A percentile compares a stretch with the other conserved stretches of the same genome.
Evolutionary conservation across 2,888 invertebrate species (phyloP).

Genomic region (Frankliniella intonsa): DNA sequence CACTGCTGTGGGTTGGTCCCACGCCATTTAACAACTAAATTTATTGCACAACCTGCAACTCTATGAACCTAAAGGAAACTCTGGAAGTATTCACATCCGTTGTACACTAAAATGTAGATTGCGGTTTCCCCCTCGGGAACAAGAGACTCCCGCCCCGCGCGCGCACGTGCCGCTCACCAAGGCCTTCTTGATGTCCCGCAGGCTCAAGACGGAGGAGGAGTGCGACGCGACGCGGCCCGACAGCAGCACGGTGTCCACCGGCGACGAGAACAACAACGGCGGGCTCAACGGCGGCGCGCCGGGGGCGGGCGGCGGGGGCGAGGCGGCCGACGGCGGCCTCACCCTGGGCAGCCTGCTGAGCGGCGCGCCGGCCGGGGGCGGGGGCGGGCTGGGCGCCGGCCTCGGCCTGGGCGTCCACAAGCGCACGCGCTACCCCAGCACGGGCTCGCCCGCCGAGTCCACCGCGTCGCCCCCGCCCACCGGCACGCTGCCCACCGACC

Average conservation of each 20-base stretch:
- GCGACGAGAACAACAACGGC: constrained; percentile 49
- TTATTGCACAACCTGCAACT: too few species aligned
- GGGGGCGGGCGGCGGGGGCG: constrained; percentile 21
- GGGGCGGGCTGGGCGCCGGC: constrained; percentile 43
- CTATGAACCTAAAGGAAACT: too few species aligned
- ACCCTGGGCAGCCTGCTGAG: constrained; percentile 37
- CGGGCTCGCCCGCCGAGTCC: constrained; percentile 35
- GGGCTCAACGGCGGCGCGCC: constrained; percentile 24
- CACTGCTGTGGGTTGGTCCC: too few species aligned
- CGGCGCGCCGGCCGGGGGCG: constrained; percentile 33
- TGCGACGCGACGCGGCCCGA: constrained; percentile 43
- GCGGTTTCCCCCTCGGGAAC: too few species aligned
- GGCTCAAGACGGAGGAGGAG: neutral
- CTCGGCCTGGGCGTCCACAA: constrained; percentile 39
- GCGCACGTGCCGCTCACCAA: constrained; percentile 9
- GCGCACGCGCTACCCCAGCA: constrained; percentile 34
- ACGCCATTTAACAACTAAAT: too few species aligned
- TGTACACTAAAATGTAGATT: too few species aligned
- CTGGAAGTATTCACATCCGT: too few species aligned
- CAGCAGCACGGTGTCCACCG: constrained; percentile 46
- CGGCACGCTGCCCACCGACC: constrained; percentile 34
- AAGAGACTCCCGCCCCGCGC: too few species aligned
- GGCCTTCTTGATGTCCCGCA: neutral
- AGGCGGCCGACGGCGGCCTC: neutral
- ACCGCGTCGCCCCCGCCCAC: constrained; percentile 35